Conservation (phyloP, 2,113 vertebrate genomes). For the Lanius collurio region DNA sequence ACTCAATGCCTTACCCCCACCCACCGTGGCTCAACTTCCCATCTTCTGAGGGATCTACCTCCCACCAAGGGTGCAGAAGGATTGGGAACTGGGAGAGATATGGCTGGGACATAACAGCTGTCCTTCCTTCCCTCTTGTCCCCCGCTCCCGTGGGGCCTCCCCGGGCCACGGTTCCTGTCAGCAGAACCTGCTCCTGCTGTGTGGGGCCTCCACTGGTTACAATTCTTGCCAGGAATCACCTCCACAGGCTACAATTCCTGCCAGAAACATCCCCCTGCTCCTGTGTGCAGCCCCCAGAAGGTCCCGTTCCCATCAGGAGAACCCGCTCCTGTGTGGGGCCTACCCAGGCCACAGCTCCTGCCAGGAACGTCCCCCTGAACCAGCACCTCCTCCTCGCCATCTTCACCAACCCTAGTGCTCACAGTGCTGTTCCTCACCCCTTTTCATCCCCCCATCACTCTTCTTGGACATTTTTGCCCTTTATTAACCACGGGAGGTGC, state of each 20-base stretch:
- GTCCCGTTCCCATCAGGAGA: fast-evolving
- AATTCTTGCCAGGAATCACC: not conserved
- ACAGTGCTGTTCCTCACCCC: not conserved
- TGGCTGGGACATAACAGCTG: fast-evolving
- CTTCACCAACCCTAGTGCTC: not conserved
- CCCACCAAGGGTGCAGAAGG: not conserved
- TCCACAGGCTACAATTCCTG: not conserved
- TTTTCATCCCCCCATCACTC: not conserved
- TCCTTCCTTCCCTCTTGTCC: not conserved
- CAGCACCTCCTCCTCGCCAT: not conserved
- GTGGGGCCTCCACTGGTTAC: not conserved
- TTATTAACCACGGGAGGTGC: fast-evolving
- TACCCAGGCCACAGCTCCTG: not conserved
- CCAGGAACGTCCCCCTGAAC: fast-evolving
- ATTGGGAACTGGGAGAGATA: not conserved
- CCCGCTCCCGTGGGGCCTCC: fast-evolving
- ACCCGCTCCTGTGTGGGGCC: not conserved
- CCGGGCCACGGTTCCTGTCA: fast-evolving
- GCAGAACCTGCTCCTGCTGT: not conserved
- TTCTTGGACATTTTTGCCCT: not conserved
- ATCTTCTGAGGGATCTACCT: not conserved
- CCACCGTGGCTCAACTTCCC: not conserved
- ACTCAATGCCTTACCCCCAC: not conserved
- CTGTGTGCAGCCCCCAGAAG: too few relatives aligned
- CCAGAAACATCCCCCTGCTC: not conserved